Conservation (phyloP, 2,113 vertebrate species). For the Ranitomeya variabilis region DNA sequence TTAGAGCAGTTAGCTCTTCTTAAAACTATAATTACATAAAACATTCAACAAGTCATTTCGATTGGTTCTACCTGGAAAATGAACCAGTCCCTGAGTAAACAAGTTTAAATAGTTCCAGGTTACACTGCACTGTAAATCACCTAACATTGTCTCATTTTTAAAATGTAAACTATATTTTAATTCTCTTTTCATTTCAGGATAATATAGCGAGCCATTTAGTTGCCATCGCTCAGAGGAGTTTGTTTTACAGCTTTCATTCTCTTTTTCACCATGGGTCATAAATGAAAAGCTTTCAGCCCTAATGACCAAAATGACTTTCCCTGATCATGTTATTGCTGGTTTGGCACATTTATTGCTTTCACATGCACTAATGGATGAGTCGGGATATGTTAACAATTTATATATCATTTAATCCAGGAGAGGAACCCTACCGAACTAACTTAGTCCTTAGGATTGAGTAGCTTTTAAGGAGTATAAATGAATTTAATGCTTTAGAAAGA, state of each 20-base stretch:
- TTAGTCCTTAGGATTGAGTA: constrained; percentile 93
- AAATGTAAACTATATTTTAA: constrained; percentile 56
- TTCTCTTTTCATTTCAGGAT: constrained; percentile 60
- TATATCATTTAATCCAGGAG: constrained; percentile 95
- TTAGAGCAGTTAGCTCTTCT: not conserved
- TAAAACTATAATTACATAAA: not conserved
- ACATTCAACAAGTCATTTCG: not conserved
- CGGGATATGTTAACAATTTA: constrained; percentile 99
- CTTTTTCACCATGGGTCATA: constrained; percentile 70
- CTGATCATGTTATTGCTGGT: constrained; percentile 80
- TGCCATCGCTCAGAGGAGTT: constrained; percentile 59
- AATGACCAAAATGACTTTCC: constrained; percentile 82
- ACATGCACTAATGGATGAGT: constrained; percentile 96
- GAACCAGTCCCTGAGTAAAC: not conserved
- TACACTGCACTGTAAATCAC: not conserved
- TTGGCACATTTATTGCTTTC: constrained; percentile 91
- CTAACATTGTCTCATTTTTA: not conserved
- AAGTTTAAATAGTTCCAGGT: not conserved
- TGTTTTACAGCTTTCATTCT: constrained; percentile 72
- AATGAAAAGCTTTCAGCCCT: constrained; percentile 82
- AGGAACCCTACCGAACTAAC: constrained; percentile 84
- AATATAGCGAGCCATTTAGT: constrained; percentile 26
- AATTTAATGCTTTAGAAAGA: constrained; percentile 99
- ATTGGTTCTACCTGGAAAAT: not conserved
- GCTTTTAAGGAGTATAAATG: constrained; percentile 99